A percentile compares a stretch with the other conserved stretches of the same genome.
Conservation (phyloP, 2,888 invertebrate species). For the Xiphydria camelus region DNA sequence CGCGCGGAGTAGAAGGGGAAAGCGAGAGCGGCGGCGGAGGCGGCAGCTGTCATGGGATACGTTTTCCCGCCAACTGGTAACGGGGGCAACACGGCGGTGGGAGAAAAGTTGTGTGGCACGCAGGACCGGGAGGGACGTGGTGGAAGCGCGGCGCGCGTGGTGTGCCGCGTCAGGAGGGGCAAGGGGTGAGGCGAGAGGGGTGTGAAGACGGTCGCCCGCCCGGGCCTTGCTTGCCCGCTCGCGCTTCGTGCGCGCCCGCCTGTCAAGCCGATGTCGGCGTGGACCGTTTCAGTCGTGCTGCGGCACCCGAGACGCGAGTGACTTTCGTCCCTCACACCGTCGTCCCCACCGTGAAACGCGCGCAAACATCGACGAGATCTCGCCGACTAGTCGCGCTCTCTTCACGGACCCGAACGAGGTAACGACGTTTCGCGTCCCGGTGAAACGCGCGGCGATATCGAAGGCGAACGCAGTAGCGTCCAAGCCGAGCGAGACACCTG, state of each 20-base stretch:
- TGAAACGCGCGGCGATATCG: too few relatives aligned
- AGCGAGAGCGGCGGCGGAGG: too few relatives aligned
- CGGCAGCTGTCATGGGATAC: slow-evolving; percentile 25
- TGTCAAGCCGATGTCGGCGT: slow-evolving; percentile 42
- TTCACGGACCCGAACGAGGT: too few relatives aligned
- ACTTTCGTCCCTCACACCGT: neutral
- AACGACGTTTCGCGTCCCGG: too few relatives aligned
- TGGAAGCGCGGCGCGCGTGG: too few relatives aligned
- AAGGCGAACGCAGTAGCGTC: too few relatives aligned
- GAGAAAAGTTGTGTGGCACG: slow-evolving; percentile 11
- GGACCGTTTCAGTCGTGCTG: slow-evolving; percentile 33
- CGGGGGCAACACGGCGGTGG: slow-evolving; percentile 10
- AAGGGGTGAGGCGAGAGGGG: slow-evolving; percentile 12
- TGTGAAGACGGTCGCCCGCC: slow-evolving; percentile 12
- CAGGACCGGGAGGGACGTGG: slow-evolving; percentile 7
- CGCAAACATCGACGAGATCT: too few relatives aligned
- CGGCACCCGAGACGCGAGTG: slow-evolving; percentile 23
- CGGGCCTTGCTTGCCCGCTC: slow-evolving; percentile 22
- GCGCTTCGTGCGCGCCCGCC: too few relatives aligned
- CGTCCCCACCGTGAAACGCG: too few relatives aligned
- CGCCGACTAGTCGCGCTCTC: too few relatives aligned
- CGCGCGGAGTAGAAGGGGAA: too few relatives aligned
- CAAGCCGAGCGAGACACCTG: too few relatives aligned
- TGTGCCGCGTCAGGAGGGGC: slow-evolving; percentile 12
- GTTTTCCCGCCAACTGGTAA: slow-evolving; percentile 42